phyloP scores from a whole-genome alignment of 2,888 invertebrate species.

The Lottia gigantea region DNA sequence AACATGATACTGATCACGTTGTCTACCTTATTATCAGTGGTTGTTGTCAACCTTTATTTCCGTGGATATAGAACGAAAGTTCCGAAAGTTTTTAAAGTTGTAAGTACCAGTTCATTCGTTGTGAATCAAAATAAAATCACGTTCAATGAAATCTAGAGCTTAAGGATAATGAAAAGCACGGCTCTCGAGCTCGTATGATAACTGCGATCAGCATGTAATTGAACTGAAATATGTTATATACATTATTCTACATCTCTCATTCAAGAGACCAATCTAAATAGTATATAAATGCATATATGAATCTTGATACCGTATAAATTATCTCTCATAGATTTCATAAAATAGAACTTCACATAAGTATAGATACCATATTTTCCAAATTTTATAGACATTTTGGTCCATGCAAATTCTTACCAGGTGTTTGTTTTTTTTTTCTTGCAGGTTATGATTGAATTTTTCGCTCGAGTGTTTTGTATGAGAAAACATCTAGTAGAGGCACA shows the following conservation, averaged over 20 bases:
- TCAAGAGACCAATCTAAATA: too few relatives aligned
- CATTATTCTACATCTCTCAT: too few relatives aligned
- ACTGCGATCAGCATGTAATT: too few relatives aligned
- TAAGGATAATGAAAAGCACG: too few relatives aligned
- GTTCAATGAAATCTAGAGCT: not conserved
- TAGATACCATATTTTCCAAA: not conserved
- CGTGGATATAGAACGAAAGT: slow-evolving; percentile 62
- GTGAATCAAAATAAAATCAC: not conserved
- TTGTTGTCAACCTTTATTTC: slow-evolving; percentile 68
- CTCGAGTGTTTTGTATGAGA: slow-evolving; percentile 61
- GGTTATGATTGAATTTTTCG: slow-evolving; percentile 62
- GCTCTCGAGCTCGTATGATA: too few relatives aligned
- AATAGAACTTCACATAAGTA: not conserved
- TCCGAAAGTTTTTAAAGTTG: slow-evolving; percentile 59
- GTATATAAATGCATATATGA: too few relatives aligned
- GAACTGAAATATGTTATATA: too few relatives aligned
- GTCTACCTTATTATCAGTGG: slow-evolving; percentile 66
- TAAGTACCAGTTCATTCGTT: slow-evolving; percentile 27
- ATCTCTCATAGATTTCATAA: too few relatives aligned
- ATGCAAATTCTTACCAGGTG: too few relatives aligned
- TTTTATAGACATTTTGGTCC: too few relatives aligned
- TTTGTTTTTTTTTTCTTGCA: slow-evolving; percentile 27
- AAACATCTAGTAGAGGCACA: slow-evolving; percentile 41
- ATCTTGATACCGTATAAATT: too few relatives aligned
- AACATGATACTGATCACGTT: slow-evolving; percentile 69